Evolutionary conservation across 2,888 invertebrate genomes (phyloP).

Genomic region (Phrixothrix hirtus): DNA sequence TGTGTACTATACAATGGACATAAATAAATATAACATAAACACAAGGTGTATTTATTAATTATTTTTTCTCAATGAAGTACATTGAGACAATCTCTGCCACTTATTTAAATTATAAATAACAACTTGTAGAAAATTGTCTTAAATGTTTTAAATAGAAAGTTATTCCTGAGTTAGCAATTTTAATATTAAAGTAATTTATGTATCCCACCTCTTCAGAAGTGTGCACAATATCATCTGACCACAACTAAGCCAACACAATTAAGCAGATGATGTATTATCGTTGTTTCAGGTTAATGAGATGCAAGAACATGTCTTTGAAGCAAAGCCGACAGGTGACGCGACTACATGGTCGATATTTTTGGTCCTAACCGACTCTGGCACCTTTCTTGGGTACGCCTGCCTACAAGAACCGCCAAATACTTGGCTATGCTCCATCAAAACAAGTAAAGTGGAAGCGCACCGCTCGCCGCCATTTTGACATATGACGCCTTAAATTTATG

Average conservation of each 20-base stretch:
- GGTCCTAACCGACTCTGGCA: slow-evolving; percentile 40
- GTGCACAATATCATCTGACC: slow-evolving; percentile 25
- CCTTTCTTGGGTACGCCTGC: slow-evolving; percentile 42
- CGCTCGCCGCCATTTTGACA: slow-evolving; percentile 48
- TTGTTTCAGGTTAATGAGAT: slow-evolving; percentile 46
- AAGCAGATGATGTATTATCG: slow-evolving; percentile 41
- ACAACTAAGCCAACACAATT: slow-evolving; percentile 32
- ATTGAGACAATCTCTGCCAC: no score
- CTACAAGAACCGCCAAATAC: slow-evolving; percentile 34
- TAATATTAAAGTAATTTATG: slow-evolving; percentile 15
- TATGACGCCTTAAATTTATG: slow-evolving; percentile 46
- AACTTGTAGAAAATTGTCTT: no score
- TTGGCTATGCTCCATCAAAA: slow-evolving; percentile 51
- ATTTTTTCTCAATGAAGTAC: no score
- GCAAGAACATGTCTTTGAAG: slow-evolving; percentile 45
- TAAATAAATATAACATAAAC: no score
- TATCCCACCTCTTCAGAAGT: slow-evolving; percentile 15
- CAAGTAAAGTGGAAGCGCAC: slow-evolving; percentile 37
- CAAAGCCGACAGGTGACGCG: slow-evolving; percentile 45
- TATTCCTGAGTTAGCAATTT: no score
- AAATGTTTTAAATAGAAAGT: no score
- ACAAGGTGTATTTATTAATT: no score
- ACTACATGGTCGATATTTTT: slow-evolving; percentile 44
- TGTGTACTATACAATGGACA: no score
- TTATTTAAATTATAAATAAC: no score